Percentiles rank a stretch among this genome's conserved stretches.
These are phyloP conservation scores for Phengaris alcon DNA, from an alignment of 2,888 invertebrate genomes.

Conservation along the genomic window DNA sequence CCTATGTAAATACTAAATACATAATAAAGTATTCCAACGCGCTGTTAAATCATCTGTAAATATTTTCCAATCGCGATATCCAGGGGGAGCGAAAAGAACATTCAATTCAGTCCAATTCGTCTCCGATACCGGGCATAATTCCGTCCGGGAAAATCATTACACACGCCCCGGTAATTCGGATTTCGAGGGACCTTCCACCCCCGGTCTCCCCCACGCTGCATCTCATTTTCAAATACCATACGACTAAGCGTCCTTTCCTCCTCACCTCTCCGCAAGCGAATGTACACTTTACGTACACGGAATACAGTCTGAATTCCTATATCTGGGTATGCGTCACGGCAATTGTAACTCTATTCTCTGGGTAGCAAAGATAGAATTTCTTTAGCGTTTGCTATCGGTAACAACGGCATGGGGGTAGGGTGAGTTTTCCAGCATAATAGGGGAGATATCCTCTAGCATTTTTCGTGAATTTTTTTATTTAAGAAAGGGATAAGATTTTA, in stretches of 20 bases:
- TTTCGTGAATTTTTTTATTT: slow-evolving; percentile 80
- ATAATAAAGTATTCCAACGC: neutral
- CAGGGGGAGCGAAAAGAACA: slow-evolving; percentile 48
- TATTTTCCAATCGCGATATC: slow-evolving; percentile 27
- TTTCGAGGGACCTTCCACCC: slow-evolving; percentile 62
- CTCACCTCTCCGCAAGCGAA: slow-evolving; percentile 49
- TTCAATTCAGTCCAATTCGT: slow-evolving; percentile 55
- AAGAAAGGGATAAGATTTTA: slow-evolving; percentile 80
- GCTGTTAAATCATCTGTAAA: slow-evolving; percentile 15
- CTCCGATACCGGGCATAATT: slow-evolving; percentile 74
- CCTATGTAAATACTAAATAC: neutral
- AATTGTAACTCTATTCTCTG: slow-evolving; percentile 65
- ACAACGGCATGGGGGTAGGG: slow-evolving; percentile 47
- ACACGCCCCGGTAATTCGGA: slow-evolving; percentile 78
- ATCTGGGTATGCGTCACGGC: slow-evolving; percentile 44
- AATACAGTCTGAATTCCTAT: slow-evolving; percentile 50
- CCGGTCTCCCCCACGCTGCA: slow-evolving; percentile 61
- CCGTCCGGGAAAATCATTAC: slow-evolving; percentile 78
- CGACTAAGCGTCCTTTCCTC: slow-evolving; percentile 60
- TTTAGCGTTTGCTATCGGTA: slow-evolving; percentile 46
- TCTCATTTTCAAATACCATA: slow-evolving; percentile 77
- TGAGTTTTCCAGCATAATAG: slow-evolving; percentile 64
- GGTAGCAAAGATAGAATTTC: slow-evolving; percentile 66
- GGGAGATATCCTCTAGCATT: slow-evolving; percentile 73
- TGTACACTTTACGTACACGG: slow-evolving; percentile 52